Evolutionary conservation across 1,140 invertebrate genomes (phyloP), one percentile per base, ranked within the genome.

Genomic region (Dysdera silvatica): DNA sequence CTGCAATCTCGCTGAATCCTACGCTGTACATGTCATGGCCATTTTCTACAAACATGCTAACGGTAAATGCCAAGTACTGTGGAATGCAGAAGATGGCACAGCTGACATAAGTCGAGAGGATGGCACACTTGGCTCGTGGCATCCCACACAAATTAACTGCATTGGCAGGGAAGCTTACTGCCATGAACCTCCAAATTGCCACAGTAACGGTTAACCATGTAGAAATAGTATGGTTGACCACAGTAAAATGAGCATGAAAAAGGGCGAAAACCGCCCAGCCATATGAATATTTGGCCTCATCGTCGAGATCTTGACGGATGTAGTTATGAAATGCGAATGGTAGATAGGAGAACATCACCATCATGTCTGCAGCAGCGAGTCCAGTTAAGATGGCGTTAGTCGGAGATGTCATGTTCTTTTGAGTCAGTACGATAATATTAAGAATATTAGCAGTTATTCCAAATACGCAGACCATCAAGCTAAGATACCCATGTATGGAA

Each of bases 121-220:
- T 85, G 3, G 87, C 87, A 23, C 85, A 72, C 40, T 83, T 84
- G 71, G 89, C 90, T 3, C 86, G 77, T 2, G 23, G 18, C 69
- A 71, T 66, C 33, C 53, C 49, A 24, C 66, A 69, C 61, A 57
- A 68, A 3, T 37, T 47, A 14, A 45, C 35, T n/a, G 48, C 59
- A 45, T 60, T 60, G 7, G 60, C 60, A 4, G 68, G 68, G 54
- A 67, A 70, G 18, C 69, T 70, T 0, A 95, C 88, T 0, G 89
- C 91, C 14, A 96, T 85, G 73, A 92, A 96, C 7, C 93, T 79
- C 88, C 94, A 97, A 8, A 96, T 84, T 0, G 93, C 93, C 35
- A 96, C 74, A 1, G 88, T 89, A 0, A 96, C 86, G 0, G 92
- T 95, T 58, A 96, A 74, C 83, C 88, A 94, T 56, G 94, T 95